Conservation (phyloP, 2,797 vertebrate genomes). For the Luscinia megarhynchos region DNA sequence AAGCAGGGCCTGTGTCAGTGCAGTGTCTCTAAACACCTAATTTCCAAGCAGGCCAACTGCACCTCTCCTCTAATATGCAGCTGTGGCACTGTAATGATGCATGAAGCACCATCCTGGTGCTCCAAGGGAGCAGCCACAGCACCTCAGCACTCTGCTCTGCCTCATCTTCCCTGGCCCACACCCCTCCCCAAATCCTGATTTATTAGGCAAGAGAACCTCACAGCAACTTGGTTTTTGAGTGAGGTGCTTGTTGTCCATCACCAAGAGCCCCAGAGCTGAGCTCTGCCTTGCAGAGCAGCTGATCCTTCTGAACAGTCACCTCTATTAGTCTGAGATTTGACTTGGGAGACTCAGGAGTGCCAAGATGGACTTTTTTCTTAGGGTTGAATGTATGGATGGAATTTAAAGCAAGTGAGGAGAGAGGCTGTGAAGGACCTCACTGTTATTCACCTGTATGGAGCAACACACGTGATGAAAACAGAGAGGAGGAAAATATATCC, state of each 20-base stretch:
- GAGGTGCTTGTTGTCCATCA: neutral
- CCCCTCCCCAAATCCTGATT: neutral
- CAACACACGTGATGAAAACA: neutral
- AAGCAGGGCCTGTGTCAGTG: neutral
- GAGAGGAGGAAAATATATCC: neutral
- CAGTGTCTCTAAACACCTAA: neutral
- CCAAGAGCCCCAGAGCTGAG: neutral
- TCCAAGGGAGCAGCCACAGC: neutral
- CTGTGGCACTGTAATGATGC: neutral
- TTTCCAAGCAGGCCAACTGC: neutral
- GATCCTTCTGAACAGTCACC: neutral
- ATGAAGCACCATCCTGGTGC: neutral
- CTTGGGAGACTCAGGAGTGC: neutral
- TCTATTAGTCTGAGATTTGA: neutral
- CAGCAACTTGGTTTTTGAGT: neutral
- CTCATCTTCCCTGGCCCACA: neutral
- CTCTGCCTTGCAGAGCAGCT: neutral
- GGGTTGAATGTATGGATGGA: neutral
- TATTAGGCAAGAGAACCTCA: neutral
- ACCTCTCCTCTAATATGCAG: neutral
- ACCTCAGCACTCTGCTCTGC: neutral
- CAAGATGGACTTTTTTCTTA: neutral
- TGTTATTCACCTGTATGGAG: neutral
- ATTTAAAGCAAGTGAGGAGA: conserved; percentile 5
- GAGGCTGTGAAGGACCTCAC: neutral